Base-by-base conservation (phyloP, 2,888 invertebrate species). In the Panopea generosa region DNA sequence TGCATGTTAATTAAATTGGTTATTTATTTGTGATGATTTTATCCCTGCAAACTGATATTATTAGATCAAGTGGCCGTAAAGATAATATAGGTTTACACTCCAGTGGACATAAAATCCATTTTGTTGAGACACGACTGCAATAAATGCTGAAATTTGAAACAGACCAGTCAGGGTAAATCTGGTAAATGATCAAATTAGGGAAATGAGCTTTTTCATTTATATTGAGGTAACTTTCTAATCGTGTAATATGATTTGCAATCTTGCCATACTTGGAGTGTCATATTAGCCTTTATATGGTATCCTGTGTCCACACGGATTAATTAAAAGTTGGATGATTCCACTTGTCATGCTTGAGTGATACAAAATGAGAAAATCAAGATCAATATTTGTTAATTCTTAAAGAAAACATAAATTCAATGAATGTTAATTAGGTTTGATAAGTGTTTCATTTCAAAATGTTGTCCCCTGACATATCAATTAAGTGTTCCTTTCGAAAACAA, bases 231-330 rank as follows among this genome's bases (percentile, higher is more conserved):
- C 27, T 49, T 33, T 53, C 47, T 69, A 47, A 69, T 55, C 49
- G 18, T 45, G 45, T 52, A 69, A 55, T 59, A 45, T 18, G 56
- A 56, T 47, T 53, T 6, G 22, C 24, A 38, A 53, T 59, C 40
- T 26, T 11, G 59, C 33, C 4, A 20, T n/a, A 49, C n/a, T 27
- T 24, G 18, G 47, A 56, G 56, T 33, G 49, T 56, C 49, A 38
- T 29, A 66, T 66, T 66, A 66, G 66, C 66, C 56, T 66, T 66
- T 66, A 66, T 66, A 66, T 50, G 66, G 66, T 55, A 56, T 66
- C 66, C 6, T 38, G 57, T 49, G 57, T 33, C 53, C 16, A 49
- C 47, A 47, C 33, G 26, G 56, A 66, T 66, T 66, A 66, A 66
- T 66, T 66, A 66, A 66, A 66, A 66, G 33, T 47, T 66, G 29